Base-by-base conservation (phyloP, 1,140 invertebrate genomes). In the Prorops nasuta region DNA sequence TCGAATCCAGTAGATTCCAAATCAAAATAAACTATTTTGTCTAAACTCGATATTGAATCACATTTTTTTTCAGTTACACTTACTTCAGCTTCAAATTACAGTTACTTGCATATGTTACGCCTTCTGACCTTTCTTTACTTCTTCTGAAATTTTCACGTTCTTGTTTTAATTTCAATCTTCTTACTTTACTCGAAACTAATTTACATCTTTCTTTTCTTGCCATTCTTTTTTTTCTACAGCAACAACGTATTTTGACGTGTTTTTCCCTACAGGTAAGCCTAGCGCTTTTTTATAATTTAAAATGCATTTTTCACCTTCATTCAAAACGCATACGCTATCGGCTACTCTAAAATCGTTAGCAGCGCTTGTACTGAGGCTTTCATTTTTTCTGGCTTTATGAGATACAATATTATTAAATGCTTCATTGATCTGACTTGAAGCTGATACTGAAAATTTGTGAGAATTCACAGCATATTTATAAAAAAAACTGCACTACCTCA, bases 341-440 rank as follows among this genome's bases (percentile, higher is more conserved):
- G 49, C 49, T 28, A 51, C 41, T 19, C 49, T 18, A 39, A 38
- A 37, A 38, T 51, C 49, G 16, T 20, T 18, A 18, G 49, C 37
- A 38, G 49, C 17, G 24, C 15, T 44, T 14, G 19, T 44, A 39
- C 49, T 51, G 7, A 44, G 42, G 24, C 49, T 31, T 38, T 44
- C 19, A 3, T 51, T 51, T 44, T 45, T 44, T 37, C 12, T 18
- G 15, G 42, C 35, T 38, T 39, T 51, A 34, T 44, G 18, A 19
- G 36, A 31, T 4, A 51, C 38, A 32, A 44, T 40, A 45, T 51
- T 44, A 45, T 51, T 44, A 17, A 51, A 51, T 4, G 34, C 21
- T 19, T 44, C 41, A 44, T 51, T 51, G 10, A 20, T 18, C 20
- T 51, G 49, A 40, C 42, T 51, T 22, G 49, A 51, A 8, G 49